Evolutionary conservation across 2,888 invertebrate species (phyloP).

Genomic region (Neoaliturus tenellus): DNA sequence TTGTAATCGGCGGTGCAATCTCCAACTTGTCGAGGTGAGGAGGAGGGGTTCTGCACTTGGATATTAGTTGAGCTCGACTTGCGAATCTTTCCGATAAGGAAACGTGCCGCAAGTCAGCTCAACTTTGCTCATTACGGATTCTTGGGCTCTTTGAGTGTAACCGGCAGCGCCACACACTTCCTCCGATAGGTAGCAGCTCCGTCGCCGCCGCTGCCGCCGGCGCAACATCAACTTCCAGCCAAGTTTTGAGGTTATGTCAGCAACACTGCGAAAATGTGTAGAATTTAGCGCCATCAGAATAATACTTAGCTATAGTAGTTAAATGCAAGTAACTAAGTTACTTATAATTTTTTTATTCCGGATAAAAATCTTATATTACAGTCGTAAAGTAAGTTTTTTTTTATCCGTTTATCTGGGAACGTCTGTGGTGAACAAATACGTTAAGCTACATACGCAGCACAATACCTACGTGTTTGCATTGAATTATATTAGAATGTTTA

Average conservation of each 20-base stretch:
- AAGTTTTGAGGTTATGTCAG: conserved; percentile 11
- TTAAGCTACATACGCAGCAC: too few relatives aligned
- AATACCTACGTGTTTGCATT: too few relatives aligned
- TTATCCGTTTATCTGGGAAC: too few relatives aligned
- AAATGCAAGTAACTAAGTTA: too few relatives aligned
- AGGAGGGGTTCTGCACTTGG: conserved; percentile 4
- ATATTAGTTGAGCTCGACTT: conserved; percentile 42
- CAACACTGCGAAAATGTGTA: neutral
- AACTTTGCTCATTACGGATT: conserved; percentile 66
- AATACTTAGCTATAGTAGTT: too few relatives aligned
- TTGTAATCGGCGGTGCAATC: neutral
- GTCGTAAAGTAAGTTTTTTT: too few relatives aligned
- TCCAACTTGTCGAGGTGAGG: neutral
- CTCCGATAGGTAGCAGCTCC: conserved; percentile 37
- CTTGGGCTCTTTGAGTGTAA: conserved; percentile 61
- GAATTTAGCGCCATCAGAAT: too few relatives aligned
- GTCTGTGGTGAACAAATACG: too few relatives aligned
- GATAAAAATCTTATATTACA: too few relatives aligned
- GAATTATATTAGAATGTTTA: too few relatives aligned
- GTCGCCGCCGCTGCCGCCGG: neutral
- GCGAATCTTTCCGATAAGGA: conserved; percentile 57
- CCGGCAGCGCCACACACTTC: conserved; percentile 42
- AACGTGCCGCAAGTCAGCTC: conserved; percentile 57
- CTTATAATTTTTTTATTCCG: too few relatives aligned
- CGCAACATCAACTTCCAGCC: neutral